Evolutionary conservation across 2,888 invertebrate genomes (phyloP), one percentile per base, ranked within the genome.

Genomic region (Cyclophora punctaria): DNA sequence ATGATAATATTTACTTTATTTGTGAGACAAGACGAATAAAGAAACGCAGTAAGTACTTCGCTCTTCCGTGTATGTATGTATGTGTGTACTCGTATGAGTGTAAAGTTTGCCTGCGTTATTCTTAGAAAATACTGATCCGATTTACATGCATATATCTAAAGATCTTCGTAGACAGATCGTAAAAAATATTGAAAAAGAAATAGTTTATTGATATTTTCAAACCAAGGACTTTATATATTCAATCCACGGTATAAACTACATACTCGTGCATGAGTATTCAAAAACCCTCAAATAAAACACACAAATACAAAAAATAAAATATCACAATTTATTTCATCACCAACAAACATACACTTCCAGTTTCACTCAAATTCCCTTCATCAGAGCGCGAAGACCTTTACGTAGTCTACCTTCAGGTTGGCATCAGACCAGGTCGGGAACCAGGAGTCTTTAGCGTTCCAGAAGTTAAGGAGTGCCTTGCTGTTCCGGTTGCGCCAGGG

Each of bases 401-500:
- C 83, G 52, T 90, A 91, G 65, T 93, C 92, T 0, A 93, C 82
- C 58, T 88, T 83, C 56, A 93, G 71, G 3, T 84, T 78, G 0
- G 90, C 80, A 34, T 87, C 80, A 59, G 67, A 71, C 96, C 96
- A 96, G 1, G 92, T 92, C 0, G 90, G 86, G 43, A 84, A 71
- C 91, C 93, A 92, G 37, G 81, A 73, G 35, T 87, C 74, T 57
- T 89, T 83, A 1, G 83, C 76, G 7, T 87, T 78, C 92, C 93
- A 94, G 82, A 96, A 95, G 42, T 90, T 80, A 6, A 90, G 77
- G 73, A 91, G 89, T 0, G 92, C 91, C 66, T 91, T 91, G 2
- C 90, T 91, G 50, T 89, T 90, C 3, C 77, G 74, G 73, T 96
- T 95, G 48, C 63, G 81, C 96, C 96, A 97, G 0, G 96, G 96